Evolutionary conservation across 1,140 invertebrate genomes (phyloP).

Genomic region (Arion vulgaris): DNA sequence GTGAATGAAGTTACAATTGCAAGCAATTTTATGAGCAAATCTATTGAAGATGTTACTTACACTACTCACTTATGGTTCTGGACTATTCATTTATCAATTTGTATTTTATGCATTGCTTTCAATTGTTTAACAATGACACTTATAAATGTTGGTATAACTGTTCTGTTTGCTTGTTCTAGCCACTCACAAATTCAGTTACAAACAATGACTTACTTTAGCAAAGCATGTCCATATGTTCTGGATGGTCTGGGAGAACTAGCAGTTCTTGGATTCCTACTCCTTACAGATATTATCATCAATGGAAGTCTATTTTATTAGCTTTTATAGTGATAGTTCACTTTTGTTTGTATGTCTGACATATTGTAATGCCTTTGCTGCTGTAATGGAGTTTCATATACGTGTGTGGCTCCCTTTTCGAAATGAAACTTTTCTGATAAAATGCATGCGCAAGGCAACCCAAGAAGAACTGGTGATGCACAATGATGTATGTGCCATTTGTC

Average conservation of each 20-base stretch:
- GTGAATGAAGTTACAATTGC: neutral
- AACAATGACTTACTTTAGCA: neutral
- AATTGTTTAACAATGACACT: neutral
- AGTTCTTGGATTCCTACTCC: constrained; percentile 17
- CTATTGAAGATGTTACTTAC: neutral
- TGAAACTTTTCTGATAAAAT: neutral
- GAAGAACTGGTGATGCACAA: constrained; percentile 29
- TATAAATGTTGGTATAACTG: neutral
- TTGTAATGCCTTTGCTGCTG: constrained; percentile 29
- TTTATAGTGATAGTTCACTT: neutral
- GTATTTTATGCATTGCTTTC: neutral
- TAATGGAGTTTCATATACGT: constrained; percentile 27
- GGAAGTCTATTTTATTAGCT: neutral
- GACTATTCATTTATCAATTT: neutral
- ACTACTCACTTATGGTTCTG: neutral
- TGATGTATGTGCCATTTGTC: constrained; percentile 38
- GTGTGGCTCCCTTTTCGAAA: constrained; percentile 25
- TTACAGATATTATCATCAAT: constrained; percentile 9
- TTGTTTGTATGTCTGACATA: constrained; percentile 6
- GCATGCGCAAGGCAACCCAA: constrained; percentile 12
- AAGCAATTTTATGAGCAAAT: neutral
- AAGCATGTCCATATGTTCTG: neutral
- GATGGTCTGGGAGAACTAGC: constrained; percentile 16
- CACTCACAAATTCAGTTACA: neutral
- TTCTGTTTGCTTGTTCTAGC: neutral